Evolutionary conservation across 1,140 invertebrate genomes (phyloP).

Genomic region (Alviniconcha marisindica): DNA sequence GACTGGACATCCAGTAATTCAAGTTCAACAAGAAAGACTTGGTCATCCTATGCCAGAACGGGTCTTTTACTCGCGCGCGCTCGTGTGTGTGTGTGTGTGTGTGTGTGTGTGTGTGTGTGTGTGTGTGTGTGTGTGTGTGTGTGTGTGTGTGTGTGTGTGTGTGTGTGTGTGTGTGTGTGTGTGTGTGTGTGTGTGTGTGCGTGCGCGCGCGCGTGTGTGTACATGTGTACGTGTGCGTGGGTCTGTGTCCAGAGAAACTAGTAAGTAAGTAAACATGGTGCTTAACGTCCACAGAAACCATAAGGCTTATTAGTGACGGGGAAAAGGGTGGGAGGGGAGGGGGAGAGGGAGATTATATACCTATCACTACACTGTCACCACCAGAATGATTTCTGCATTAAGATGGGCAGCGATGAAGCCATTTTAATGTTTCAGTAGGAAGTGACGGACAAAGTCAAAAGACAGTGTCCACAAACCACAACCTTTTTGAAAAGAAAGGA

Average conservation of each 20-base stretch:
- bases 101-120: conserved; percentile 2
- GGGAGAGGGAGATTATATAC: neutral
- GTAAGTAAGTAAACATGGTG: too few relatives aligned
- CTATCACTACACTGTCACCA: too few relatives aligned
- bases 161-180: neutral
- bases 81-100: conserved; percentile 17
- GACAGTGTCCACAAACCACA: too few relatives aligned
- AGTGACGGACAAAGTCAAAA: too few relatives aligned
- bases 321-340: neutral
- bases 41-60: neutral
- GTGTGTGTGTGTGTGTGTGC: neutral
- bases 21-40: too few relatives aligned
- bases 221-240: neutral
- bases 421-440: too few relatives aligned
- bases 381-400: too few relatives aligned
- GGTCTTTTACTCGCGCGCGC: neutral
- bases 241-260: neutral
- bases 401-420: too few relatives aligned
- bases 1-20: too few relatives aligned
- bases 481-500: too few relatives aligned
- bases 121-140: conserved; percentile 17
- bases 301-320: too few relatives aligned
- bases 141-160: conserved; percentile 1
- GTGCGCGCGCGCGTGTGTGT: neutral
- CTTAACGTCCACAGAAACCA: too few relatives aligned